Conservation (phyloP, 2,797 vertebrate species). For the Graptemys geographica region DNA sequence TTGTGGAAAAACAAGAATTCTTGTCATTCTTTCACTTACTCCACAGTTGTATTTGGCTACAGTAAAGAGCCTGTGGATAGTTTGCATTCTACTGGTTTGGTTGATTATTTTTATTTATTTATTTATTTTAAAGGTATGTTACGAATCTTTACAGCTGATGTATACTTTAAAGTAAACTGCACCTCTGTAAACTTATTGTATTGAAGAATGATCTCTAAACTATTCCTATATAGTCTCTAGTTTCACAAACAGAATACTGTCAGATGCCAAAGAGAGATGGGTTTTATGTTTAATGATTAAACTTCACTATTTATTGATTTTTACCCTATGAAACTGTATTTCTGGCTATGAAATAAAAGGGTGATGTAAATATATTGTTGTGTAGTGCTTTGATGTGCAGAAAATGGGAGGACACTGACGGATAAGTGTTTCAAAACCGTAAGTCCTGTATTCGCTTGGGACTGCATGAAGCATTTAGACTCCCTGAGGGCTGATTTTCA, state of each 20-base stretch:
- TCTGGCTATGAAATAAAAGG: slow-evolving; percentile 82
- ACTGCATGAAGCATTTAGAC: not conserved
- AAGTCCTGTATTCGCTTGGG: not conserved
- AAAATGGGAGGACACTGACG: fast-evolving
- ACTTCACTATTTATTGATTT: slow-evolving; percentile 77
- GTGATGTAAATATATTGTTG: slow-evolving; percentile 63
- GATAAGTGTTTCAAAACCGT: not conserved
- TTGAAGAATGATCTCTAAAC: slow-evolving; percentile 71
- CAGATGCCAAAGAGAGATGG: slow-evolving; percentile 81
- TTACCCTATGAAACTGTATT: slow-evolving; percentile 78
- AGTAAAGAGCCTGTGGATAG: slow-evolving; percentile 26
- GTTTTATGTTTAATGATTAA: slow-evolving; percentile 77
- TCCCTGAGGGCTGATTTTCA: not conserved
- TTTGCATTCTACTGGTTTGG: slow-evolving; percentile 33
- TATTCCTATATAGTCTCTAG: slow-evolving; percentile 76
- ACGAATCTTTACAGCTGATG: slow-evolving; percentile 46
- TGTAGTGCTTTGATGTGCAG: slow-evolving; percentile 64
- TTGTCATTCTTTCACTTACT: slow-evolving; percentile 33
- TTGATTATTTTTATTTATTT: not conserved
- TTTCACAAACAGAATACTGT: slow-evolving; percentile 74
- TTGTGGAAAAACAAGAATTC: slow-evolving; percentile 51
- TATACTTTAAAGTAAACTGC: slow-evolving; percentile 72
- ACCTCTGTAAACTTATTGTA: slow-evolving; percentile 74
- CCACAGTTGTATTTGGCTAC: slow-evolving; percentile 29
- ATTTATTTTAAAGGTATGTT: slow-evolving; percentile 9